phyloP scores from a whole-genome alignment of 2,797 vertebrate genomes.

The Spinibarbus caldwelli region DNA sequence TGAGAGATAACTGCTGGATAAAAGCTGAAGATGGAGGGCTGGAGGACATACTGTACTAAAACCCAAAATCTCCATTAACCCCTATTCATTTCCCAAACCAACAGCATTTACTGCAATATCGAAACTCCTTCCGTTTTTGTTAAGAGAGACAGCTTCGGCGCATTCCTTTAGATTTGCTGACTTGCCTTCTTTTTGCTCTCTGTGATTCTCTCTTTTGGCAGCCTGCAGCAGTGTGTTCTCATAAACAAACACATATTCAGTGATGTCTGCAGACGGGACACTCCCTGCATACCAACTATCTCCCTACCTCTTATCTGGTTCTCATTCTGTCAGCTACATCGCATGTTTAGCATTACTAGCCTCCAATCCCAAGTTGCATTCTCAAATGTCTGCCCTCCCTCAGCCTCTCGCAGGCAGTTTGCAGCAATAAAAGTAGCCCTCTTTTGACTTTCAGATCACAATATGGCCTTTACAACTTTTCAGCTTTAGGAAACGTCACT shows the following conservation, averaged over 20 bases:
- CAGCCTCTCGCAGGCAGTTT: neutral
- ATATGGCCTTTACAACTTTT: constrained; percentile 47
- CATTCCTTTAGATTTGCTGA: constrained; percentile 28
- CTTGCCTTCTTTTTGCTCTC: constrained; percentile 1
- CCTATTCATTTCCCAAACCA: constrained; percentile 35
- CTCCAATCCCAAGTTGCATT: constrained; percentile 30
- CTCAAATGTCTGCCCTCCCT: constrained; percentile 8
- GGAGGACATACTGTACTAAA: constrained; percentile 43
- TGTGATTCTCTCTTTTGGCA: constrained; percentile 29
- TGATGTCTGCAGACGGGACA: constrained; percentile 53
- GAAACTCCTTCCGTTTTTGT: constrained; percentile 21
- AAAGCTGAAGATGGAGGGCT: constrained; percentile 43
- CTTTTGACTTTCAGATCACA: constrained; percentile 34
- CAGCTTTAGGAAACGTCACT: constrained; percentile 48
- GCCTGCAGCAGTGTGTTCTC: constrained; percentile 29
- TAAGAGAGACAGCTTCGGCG: neutral
- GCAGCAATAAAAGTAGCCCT: constrained; percentile 3
- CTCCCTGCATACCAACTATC: constrained; percentile 52
- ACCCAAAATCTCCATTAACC: constrained; percentile 40
- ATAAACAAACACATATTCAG: constrained; percentile 48
- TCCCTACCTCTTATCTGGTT: constrained; percentile 4
- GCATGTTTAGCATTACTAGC: constrained; percentile 41
- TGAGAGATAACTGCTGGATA: constrained; percentile 54
- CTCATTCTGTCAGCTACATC: constrained; percentile 31
- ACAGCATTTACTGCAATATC: constrained; percentile 30